Percentiles rank a stretch among this genome's conserved stretches.
Evolutionary conservation across 2,797 vertebrate genomes (phyloP).

Genomic region (Furcifer pardalis): DNA sequence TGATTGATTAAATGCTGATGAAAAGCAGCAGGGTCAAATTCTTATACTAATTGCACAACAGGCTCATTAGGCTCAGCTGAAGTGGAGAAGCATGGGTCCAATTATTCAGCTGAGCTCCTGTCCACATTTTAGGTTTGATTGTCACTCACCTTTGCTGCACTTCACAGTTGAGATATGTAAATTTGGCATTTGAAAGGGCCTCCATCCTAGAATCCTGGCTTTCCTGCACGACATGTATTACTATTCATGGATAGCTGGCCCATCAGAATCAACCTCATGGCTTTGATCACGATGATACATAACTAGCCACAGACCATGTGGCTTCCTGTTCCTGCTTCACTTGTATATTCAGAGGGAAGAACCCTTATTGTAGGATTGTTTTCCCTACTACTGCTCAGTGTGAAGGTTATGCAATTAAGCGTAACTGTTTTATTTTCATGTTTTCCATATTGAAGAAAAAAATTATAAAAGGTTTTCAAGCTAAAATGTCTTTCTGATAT

Average conservation of each 20-base stretch:
- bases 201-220: not conserved
- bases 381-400: too few relatives aligned
- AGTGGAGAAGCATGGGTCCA: not conserved
- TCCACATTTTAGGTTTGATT: conserved; percentile 20
- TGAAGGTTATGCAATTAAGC: too few relatives aligned
- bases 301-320: too few relatives aligned
- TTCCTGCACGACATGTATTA: not conserved
- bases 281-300: not conserved
- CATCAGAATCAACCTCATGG: not conserved
- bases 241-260: not conserved
- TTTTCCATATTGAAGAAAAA: too few relatives aligned
- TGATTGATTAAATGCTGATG: conserved; percentile 33
- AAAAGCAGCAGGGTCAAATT: conserved; percentile 30
- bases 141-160: conserved; percentile 11
- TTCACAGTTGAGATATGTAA: conserved; percentile 21
- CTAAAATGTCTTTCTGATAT: too few relatives aligned
- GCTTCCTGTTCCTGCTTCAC: not conserved
- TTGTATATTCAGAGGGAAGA: too few relatives aligned
- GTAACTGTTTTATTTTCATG: too few relatives aligned
- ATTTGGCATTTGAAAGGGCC: conserved; percentile 11
- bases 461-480: too few relatives aligned
- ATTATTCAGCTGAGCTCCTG: conserved; percentile 10
- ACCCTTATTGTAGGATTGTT: too few relatives aligned
- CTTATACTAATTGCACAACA: conserved; percentile 21
- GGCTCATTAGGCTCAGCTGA: conserved; percentile 19